phyloP scores from a whole-genome alignment of 2,113 vertebrate genomes.

The Phocoena phocoena region DNA sequence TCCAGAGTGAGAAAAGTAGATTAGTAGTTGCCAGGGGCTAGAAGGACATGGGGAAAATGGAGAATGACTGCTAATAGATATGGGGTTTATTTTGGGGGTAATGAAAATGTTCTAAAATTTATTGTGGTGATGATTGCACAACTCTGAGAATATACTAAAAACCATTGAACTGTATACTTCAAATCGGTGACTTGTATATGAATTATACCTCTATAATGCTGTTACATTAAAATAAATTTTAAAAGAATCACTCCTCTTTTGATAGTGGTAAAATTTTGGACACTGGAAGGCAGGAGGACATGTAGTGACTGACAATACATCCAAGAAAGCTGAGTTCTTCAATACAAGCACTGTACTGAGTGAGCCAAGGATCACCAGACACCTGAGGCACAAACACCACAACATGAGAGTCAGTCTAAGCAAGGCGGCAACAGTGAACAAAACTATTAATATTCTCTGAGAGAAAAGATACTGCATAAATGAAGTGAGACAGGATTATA shows the following conservation, averaged over 20 bases:
- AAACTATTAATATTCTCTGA: background rate
- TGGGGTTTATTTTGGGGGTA: background rate
- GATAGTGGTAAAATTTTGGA: background rate
- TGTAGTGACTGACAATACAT: background rate
- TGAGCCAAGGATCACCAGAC: background rate
- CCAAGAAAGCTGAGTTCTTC: background rate
- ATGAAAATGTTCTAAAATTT: background rate
- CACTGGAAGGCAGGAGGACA: background rate
- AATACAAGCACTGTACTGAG: background rate
- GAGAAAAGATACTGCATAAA: background rate
- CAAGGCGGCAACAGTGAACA: background rate
- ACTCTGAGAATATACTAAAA: background rate
- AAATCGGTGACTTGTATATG: background rate
- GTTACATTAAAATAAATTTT: background rate
- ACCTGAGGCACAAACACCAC: background rate
- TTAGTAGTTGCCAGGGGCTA: background rate
- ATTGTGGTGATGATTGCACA: background rate
- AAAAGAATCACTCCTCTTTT: background rate
- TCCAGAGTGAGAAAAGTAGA: background rate
- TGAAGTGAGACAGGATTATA: background rate
- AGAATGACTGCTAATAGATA: background rate
- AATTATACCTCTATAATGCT: background rate
- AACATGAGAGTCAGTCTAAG: background rate
- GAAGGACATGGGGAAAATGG: background rate
- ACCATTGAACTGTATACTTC: background rate